These are phyloP conservation scores for Echinarachnius parma DNA, from an alignment of 53 echinoderm and acorn worm species.

Conservation along the genomic window DNA sequence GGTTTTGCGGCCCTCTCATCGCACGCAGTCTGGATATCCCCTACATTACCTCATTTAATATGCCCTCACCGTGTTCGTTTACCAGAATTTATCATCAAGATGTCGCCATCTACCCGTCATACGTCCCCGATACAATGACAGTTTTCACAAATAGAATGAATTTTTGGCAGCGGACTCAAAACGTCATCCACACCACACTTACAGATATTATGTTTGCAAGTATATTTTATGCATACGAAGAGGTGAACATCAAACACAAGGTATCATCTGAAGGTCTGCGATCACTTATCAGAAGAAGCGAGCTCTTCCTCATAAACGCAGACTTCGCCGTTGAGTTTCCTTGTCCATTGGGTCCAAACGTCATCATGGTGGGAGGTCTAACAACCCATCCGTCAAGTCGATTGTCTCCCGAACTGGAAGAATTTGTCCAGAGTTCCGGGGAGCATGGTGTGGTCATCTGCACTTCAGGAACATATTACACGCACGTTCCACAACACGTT, in stretches of 20 bases:
- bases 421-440: slow-evolving; percentile 18
- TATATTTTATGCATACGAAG: background rate
- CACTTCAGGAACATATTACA: slow-evolving; percentile 23
- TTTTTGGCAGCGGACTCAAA: background rate
- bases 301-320: slow-evolving; percentile 4
- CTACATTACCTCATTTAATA: background rate
- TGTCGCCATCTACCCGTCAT: background rate
- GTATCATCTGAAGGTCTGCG: background rate
- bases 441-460: slow-evolving; percentile 19
- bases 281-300: background rate
- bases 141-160: slow-evolving; percentile 32
- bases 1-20: slow-evolving; percentile 17
- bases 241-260: background rate
- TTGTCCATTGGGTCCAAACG: slow-evolving; percentile 10
- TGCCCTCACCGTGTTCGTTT: slow-evolving; percentile 13
- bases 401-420: slow-evolving; percentile 8
- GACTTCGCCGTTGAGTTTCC: slow-evolving; percentile 28
- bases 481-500: background rate
- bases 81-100: background rate
- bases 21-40: slow-evolving; percentile 12
- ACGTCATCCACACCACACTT: background rate
- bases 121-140: slow-evolving; percentile 4
- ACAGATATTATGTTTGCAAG: background rate
- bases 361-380: slow-evolving; percentile 10
- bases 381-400: background rate